Evolutionary conservation across 2,888 invertebrate species (phyloP), one percentile per base, ranked within the genome.

Genomic region (Plusia festucae): DNA sequence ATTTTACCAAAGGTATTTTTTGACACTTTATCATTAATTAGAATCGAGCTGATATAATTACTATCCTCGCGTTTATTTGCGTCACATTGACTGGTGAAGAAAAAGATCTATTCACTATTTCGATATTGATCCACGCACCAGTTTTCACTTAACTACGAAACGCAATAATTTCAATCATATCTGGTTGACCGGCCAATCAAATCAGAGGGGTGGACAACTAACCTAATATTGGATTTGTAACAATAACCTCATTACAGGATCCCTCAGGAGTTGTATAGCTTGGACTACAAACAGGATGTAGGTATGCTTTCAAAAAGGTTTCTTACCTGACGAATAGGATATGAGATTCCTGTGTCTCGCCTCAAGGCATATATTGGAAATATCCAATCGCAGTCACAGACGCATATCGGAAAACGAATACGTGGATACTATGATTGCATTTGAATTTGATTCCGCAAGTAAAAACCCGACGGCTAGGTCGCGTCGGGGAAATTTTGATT

Each of bases 311-410:
- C 13, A 59, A 65, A 70, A 60, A 62, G 60, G 66, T 62, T n/a
- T 66, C 67, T 63, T 64, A 71, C 68, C 73, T 78, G 73, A 68
- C 65, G 52, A 79, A 68, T 78, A 78, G 64, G 78, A 85, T 88
- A 87, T 86, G 82, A 86, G 82, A 90, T 89, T 86, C 82, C 81
- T 75, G 34, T 77, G 77, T 84, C 81, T 81, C 82, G 79, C 81
- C 82, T 81, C 74, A 76, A 75, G 85, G 84, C 79, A 87, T 87
- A 88, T 87, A 90, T 89, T 87, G 88, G 84, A 88, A 88, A 86
- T 87, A 88, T 89, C 85, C 82, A 85, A 87, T 86, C 83, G 85
- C 78, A 82, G 82, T 82, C 85, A 79, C 82, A 81, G 82, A 82
- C 73, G 82, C 81, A 85, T n/a, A n/a, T 82, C 74, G 77, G 72